Evolutionary conservation across 2,797 vertebrate species (phyloP).

Genomic region (Cryptoprocta ferox): DNA sequence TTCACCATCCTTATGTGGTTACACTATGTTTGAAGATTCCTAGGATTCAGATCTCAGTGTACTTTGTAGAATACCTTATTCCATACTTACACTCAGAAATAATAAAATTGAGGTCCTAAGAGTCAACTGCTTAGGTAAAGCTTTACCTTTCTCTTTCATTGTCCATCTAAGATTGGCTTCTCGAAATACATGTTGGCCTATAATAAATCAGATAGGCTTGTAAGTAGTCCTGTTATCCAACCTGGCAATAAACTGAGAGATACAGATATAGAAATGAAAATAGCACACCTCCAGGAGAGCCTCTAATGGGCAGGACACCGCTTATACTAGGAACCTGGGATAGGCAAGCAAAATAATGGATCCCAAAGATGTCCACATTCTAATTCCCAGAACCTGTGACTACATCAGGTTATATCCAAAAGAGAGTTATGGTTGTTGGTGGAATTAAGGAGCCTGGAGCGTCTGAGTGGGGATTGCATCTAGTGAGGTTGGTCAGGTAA

Average conservation of each 20-base stretch:
- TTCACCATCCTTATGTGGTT: background rate
- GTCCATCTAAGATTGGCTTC: background rate
- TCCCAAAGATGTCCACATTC: background rate
- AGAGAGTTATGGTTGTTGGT: background rate
- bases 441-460: background rate
- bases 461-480: background rate
- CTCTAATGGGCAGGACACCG: background rate
- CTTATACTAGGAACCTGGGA: background rate
- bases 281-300: background rate
- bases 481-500: background rate
- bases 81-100: background rate
- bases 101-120: background rate
- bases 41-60: conserved; percentile 1
- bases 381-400: background rate
- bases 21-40: background rate
- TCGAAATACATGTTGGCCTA: background rate
- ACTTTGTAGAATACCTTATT: background rate
- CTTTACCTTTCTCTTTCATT: background rate
- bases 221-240: background rate
- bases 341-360: background rate
- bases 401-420: background rate
- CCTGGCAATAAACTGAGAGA: background rate
- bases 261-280: background rate
- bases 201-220: background rate
- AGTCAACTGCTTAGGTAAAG: background rate